A percentile compares a stretch with the other conserved stretches of the same genome.
Evolutionary conservation across 2,113 vertebrate genomes (phyloP).

Genomic region (Beaufortia kweichowensis): DNA sequence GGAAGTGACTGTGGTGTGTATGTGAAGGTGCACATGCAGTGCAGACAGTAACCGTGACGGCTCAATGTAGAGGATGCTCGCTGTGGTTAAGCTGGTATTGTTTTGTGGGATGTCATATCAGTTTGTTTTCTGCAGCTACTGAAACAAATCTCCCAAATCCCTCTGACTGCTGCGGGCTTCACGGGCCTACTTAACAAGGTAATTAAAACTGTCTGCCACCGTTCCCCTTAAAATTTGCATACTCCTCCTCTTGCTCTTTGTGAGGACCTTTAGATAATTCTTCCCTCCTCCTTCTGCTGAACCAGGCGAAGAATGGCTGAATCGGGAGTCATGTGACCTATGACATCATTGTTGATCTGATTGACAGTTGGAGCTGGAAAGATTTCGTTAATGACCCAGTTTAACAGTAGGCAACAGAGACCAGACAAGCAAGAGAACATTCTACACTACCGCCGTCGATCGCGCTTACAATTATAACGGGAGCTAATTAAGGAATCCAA

Average conservation of each 20-base stretch:
- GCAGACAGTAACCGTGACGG: constrained; percentile 7
- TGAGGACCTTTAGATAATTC: constrained; percentile 10
- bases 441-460: constrained; percentile 59
- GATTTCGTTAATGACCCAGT: constrained; percentile 71
- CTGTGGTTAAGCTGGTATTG: constrained; percentile 48
- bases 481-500: constrained; percentile 80
- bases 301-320: neutral
- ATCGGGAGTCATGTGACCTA: neutral
- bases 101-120: constrained; percentile 52
- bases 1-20: neutral
- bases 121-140: constrained; percentile 47
- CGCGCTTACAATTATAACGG: constrained; percentile 71
- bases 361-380: constrained; percentile 54
- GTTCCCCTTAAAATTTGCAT: constrained; percentile 40
- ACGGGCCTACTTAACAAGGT: constrained; percentile 39
- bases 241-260: constrained; percentile 36
- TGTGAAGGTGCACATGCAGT: neutral
- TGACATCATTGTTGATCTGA: constrained; percentile 56
- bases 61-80: constrained; percentile 10
- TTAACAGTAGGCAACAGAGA: constrained; percentile 60
- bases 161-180: constrained; percentile 43
- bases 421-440: constrained; percentile 54
- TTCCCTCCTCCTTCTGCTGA: neutral
- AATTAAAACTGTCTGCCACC: constrained; percentile 55
- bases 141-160: constrained; percentile 52